Base-by-base conservation (phyloP, 2,113 vertebrate species). In the Leptobrachium leishanense region DNA sequence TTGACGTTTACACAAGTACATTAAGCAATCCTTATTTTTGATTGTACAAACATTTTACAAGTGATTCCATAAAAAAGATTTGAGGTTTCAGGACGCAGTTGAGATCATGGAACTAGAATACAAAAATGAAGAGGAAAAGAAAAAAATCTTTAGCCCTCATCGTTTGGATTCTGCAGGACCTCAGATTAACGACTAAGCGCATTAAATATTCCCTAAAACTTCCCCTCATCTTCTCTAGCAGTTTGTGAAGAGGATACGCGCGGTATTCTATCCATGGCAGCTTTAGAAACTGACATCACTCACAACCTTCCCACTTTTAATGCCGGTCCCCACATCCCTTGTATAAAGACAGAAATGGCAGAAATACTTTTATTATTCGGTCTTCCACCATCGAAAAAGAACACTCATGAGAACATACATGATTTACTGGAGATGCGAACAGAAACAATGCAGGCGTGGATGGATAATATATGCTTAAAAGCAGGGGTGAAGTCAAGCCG, bases 241-340 rank as follows among this genome's bases (percentile, higher is more conserved):
- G 67, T 62, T 70, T 77, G 9, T 54, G 39, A 40, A 77, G 55
- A 54, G 70, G 67, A 77, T 70, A 70, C 68, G 54, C 50, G 46
- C 70, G 70, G 67, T 77, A 70, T 70, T 77, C 70, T 70, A 77
- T 77, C 67, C 9, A 2, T 46, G 76, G 50, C 76, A 77, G 68
- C 43, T 70, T 70, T 77, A 70, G 67, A 59, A 67, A 70, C 41
- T 44, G 67, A 70, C 44, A 2, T 43, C 15, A 77, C 63, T 77
- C 70, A 77, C 70, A 55, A 15, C 43, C 39, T 62, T 71, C 31
- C 53, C 66, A 66, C 12, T 53, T 44, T 15, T 59, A 7, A 11
- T 42, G 7, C 15, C 5, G 10, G 66, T 70, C 46, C 41, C 41
- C 39, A 43, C 43, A 77, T 39, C 43, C 10, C 44, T 2, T 31